A percentile compares a stretch with the other conserved stretches of the same genome.
phyloP scores from a whole-genome alignment of 1,140 invertebrate species.

The Bombus sylvicola region DNA sequence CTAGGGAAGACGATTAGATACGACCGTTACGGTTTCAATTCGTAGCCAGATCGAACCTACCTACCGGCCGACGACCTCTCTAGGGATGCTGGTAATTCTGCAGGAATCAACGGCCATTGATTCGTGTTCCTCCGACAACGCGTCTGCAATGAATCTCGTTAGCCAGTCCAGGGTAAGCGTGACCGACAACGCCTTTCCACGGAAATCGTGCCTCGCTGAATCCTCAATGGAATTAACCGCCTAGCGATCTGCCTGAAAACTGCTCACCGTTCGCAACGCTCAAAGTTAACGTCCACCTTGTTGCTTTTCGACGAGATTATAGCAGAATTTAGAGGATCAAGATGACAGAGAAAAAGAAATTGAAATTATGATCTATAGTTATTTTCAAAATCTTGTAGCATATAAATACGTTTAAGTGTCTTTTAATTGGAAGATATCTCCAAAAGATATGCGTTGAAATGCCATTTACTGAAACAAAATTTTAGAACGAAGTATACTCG shows the following conservation, averaged over 20 bases:
- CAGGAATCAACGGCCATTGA: conserved; percentile 54
- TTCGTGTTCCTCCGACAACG: conserved; percentile 29
- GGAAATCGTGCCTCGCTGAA: not conserved
- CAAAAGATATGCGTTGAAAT: not conserved
- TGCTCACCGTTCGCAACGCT: not conserved
- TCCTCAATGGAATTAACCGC: not conserved
- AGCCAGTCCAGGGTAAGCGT: not conserved
- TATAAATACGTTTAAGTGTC: not conserved
- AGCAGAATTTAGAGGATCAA: too few species aligned
- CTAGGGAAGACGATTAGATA: conserved; percentile 49
- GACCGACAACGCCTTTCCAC: conserved; percentile 24
- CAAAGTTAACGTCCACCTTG: not conserved
- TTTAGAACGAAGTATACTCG: not conserved
- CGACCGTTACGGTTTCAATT: conserved; percentile 46
- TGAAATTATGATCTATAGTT: too few species aligned
- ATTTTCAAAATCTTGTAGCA: too few species aligned
- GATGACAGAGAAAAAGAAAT: too few species aligned
- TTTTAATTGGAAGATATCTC: not conserved
- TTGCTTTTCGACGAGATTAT: not conserved
- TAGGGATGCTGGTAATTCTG: conserved; percentile 54
- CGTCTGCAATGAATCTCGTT: conserved; percentile 31
- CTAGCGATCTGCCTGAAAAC: not conserved
- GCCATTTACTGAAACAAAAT: not conserved
- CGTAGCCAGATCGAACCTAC: not conserved
- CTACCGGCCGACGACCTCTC: conserved; percentile 12